A percentile compares a stretch with the other conserved stretches of the same genome.
These are phyloP conservation scores for Galerucella nymphaeae DNA, from an alignment of 2,888 invertebrate species.

Conservation along the genomic window DNA sequence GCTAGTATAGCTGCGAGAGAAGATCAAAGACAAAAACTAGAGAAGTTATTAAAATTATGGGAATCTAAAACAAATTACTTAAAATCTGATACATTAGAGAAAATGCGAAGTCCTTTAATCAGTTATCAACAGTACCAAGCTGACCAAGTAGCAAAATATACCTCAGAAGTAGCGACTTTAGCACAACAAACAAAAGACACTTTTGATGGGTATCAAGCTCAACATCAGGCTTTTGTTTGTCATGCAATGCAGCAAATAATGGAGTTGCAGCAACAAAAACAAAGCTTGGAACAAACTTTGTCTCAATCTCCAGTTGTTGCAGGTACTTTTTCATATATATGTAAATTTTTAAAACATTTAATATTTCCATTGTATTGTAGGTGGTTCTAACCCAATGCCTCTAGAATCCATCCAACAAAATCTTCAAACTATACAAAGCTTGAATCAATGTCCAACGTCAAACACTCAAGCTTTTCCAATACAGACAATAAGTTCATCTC, in stretches of 20 bases:
- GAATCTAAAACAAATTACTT: constrained; percentile 95
- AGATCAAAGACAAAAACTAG: constrained; percentile 90
- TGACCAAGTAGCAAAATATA: constrained; percentile 83
- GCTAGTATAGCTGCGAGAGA: constrained; percentile 86
- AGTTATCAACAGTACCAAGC: constrained; percentile 93
- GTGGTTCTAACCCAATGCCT: constrained; percentile 52
- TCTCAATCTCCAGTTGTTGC: neutral
- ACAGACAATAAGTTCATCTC: constrained; percentile 45
- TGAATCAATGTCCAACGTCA: constrained; percentile 46
- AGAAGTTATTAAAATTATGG: constrained; percentile 95
- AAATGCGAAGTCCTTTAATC: constrained; percentile 86
- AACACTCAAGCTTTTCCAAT: constrained; percentile 48
- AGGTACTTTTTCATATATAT: constrained; percentile 11
- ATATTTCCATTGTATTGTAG: neutral
- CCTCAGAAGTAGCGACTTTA: constrained; percentile 76
- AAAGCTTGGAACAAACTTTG: constrained; percentile 60
- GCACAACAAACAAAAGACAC: constrained; percentile 84
- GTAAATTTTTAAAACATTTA: neutral
- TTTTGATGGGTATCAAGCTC: constrained; percentile 81
- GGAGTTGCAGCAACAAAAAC: constrained; percentile 81
- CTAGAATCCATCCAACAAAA: constrained; percentile 58
- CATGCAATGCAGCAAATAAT: constrained; percentile 92
- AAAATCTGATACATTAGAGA: constrained; percentile 82
- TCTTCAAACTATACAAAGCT: constrained; percentile 55
- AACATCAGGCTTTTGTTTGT: constrained; percentile 94